Percentiles rank a stretch among this genome's conserved stretches.
phyloP scores from a whole-genome alignment of 2,113 vertebrate genomes.

The Perccottus glenii region DNA sequence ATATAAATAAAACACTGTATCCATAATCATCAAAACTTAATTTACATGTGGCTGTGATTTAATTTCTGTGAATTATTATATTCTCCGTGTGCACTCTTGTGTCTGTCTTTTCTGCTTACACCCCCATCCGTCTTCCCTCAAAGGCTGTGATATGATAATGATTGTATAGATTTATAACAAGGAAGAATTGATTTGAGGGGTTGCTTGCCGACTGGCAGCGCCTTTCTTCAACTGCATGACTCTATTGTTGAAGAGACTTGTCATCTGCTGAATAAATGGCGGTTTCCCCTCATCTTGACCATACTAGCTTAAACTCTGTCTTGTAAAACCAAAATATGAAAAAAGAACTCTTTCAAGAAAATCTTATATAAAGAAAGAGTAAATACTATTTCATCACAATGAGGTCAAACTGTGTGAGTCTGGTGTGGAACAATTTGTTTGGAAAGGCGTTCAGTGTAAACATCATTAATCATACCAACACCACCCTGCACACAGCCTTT shows the following conservation, averaged over 20 bases:
- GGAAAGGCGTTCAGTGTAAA: neutral
- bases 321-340: neutral
- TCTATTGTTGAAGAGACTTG: neutral
- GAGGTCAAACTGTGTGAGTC: slow-evolving; percentile 2
- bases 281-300: neutral
- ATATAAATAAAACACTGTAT: neutral
- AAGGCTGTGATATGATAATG: neutral
- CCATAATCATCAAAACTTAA: neutral
- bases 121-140: neutral
- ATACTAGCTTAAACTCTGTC: neutral
- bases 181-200: neutral
- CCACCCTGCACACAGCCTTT: neutral
- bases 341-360: neutral
- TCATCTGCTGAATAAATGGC: neutral
- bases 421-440: slow-evolving; percentile 3
- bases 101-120: neutral
- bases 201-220: neutral
- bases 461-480: slow-evolving; percentile 18
- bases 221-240: neutral
- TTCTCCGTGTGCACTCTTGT: neutral
- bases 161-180: neutral
- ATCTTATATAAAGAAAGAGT: too few species aligned
- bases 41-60: slow-evolving; percentile 1
- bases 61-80: slow-evolving; percentile 1
- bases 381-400: neutral